Evolutionary conservation across 2,113 vertebrate genomes (phyloP).

Genomic region (Cromileptes altivelis): DNA sequence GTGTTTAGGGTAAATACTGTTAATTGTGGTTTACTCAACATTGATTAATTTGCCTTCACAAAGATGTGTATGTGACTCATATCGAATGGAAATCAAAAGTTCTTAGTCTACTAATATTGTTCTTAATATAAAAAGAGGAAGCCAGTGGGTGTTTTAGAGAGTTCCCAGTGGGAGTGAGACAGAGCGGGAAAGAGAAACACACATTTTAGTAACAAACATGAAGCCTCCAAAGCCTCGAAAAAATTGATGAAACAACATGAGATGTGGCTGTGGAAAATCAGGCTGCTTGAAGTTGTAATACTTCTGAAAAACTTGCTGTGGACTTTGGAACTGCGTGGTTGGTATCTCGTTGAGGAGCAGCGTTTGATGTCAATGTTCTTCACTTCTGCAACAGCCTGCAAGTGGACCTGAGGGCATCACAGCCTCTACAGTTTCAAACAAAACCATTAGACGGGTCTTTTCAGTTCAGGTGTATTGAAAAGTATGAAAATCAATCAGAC

Average conservation of each 20-base stretch:
- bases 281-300: not conserved
- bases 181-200: not conserved
- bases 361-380: too few relatives aligned
- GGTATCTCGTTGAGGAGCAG: not conserved
- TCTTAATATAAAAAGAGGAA: not conserved
- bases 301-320: not conserved
- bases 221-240: not conserved
- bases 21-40: not conserved
- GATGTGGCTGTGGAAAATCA: not conserved
- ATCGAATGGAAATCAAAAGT: not conserved
- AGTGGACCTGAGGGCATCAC: not conserved
- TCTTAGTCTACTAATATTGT: not conserved
- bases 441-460: not conserved
- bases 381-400: too few relatives aligned
- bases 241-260: not conserved
- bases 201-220: not conserved
- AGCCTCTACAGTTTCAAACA: not conserved
- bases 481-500: not conserved
- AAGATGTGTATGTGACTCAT: not conserved
- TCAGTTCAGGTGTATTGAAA: not conserved
- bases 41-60: not conserved
- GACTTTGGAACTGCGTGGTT: not conserved
- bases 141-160: not conserved
- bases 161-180: not conserved
- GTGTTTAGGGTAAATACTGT: not conserved